Percentiles rank a stretch among this genome's conserved stretches.
Evolutionary conservation across 2,113 vertebrate genomes (phyloP).

Genomic region (Paracanthobrama guichenoti): DNA sequence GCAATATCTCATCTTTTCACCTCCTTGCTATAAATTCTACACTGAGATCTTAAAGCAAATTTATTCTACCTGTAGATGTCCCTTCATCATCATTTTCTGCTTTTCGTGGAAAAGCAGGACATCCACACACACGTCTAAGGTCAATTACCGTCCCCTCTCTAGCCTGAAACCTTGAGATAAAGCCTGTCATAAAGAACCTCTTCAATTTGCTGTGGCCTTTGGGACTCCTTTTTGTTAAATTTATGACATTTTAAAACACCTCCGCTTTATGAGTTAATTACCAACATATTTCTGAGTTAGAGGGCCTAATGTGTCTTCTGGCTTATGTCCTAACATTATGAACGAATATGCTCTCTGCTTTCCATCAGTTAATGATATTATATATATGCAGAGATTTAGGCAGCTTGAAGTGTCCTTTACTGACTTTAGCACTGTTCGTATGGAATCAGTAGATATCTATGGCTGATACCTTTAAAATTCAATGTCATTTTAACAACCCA

Average conservation of each 20-base stretch:
- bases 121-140: background rate
- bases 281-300: constrained; percentile 59
- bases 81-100: background rate
- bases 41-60: constrained; percentile 26
- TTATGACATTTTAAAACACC: constrained; percentile 54
- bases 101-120: background rate
- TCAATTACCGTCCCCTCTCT: background rate
- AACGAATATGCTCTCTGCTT: constrained; percentile 43
- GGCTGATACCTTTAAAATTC: background rate
- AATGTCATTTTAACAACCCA: background rate
- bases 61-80: constrained; percentile 20
- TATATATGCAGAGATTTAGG: background rate
- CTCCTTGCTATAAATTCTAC: constrained; percentile 1
- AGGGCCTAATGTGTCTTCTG: constrained; percentile 68
- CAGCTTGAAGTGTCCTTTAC: background rate
- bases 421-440: background rate
- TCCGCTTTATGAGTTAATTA: constrained; percentile 49
- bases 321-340: constrained; percentile 62
- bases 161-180: constrained; percentile 30
- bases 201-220: constrained; percentile 23
- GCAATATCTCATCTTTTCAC: constrained; percentile 31
- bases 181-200: constrained; percentile 23
- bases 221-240: constrained; percentile 32
- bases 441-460: background rate
- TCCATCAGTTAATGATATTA: constrained; percentile 28